These are phyloP conservation scores for Tuberolachnus salignus DNA, from an alignment of 2,888 invertebrate genomes.

Conservation along the genomic window DNA sequence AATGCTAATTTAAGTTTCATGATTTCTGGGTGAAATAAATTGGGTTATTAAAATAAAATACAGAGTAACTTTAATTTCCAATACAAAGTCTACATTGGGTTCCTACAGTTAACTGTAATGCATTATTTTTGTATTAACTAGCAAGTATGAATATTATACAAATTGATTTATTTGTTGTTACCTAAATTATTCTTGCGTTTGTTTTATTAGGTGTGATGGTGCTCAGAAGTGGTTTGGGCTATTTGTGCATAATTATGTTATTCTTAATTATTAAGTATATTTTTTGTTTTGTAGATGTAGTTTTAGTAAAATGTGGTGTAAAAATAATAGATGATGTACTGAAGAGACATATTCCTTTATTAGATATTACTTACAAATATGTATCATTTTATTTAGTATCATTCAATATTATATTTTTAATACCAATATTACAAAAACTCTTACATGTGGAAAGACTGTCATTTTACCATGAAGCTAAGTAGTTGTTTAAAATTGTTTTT, in stretches of 20 bases:
- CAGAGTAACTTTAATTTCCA: too few species aligned
- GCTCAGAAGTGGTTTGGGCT: slow-evolving; percentile 76
- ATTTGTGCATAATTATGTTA: slow-evolving; percentile 71
- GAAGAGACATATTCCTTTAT: slow-evolving; percentile 62
- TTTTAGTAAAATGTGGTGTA: slow-evolving; percentile 32
- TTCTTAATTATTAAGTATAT: slow-evolving; percentile 61
- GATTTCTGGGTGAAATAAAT: too few species aligned
- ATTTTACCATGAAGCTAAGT: slow-evolving; percentile 76
- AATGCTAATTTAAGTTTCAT: too few species aligned
- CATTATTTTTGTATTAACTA: too few species aligned
- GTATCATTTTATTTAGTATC: slow-evolving; percentile 81
- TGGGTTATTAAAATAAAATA: too few species aligned
- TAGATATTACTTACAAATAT: slow-evolving; percentile 85
- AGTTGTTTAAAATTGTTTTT: slow-evolving; percentile 62
- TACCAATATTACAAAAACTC: slow-evolving; percentile 78
- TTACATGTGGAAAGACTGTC: slow-evolving; percentile 80
- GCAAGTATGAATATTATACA: too few species aligned
- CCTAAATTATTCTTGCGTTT: too few species aligned
- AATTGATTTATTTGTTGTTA: too few species aligned
- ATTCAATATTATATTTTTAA: slow-evolving; percentile 75
- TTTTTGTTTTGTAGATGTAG: slow-evolving; percentile 11
- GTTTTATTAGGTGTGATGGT: slow-evolving; percentile 62
- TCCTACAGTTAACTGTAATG: too few species aligned
- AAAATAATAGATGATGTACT: slow-evolving; percentile 28
- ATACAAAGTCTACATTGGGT: too few species aligned